Percentiles rank a stretch among this genome's conserved stretches.
Evolutionary conservation across 1,140 invertebrate species (phyloP).

Genomic region (Laodelphax striatellus): DNA sequence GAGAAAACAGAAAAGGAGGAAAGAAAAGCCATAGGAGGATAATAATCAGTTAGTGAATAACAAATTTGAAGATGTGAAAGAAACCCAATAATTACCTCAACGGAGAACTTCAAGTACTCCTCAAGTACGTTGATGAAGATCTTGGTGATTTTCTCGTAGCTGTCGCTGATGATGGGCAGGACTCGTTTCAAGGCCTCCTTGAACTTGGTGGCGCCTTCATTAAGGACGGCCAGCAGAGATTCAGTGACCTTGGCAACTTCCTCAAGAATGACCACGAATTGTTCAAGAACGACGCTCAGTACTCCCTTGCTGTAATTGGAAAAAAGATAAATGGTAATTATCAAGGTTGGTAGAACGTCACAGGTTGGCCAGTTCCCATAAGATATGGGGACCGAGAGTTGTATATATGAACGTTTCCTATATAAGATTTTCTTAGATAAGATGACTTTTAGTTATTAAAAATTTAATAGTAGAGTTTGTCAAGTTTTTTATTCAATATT

Average conservation of each 20-base stretch:
- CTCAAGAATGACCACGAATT: conserved; percentile 9
- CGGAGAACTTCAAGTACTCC: conserved; percentile 33
- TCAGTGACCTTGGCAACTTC: conserved; percentile 25
- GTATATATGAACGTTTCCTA: too few species aligned
- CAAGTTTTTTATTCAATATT: too few species aligned
- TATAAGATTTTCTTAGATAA: too few species aligned
- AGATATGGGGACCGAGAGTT: too few species aligned
- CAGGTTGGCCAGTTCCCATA: too few species aligned
- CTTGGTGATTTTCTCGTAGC: conserved; percentile 35
- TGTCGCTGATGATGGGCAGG: conserved; percentile 42
- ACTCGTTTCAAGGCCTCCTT: conserved; percentile 36
- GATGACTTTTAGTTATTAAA: too few species aligned
- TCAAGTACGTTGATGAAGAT: conserved; percentile 34
- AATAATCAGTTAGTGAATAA: too few species aligned
- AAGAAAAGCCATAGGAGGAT: too few species aligned
- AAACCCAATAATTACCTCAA: conserved; percentile 29
- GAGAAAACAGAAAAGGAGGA: too few species aligned
- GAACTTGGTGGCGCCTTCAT: conserved; percentile 21
- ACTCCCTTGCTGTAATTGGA: conserved; percentile 14
- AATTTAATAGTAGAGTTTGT: too few species aligned
- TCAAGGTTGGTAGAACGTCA: too few species aligned
- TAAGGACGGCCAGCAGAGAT: conserved; percentile 25
- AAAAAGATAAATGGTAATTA: neutral
- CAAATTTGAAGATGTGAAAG: too few species aligned
- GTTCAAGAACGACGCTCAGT: conserved; percentile 1